Evolutionary conservation across 2,797 vertebrate species (phyloP), one percentile per base, ranked within the genome.

Genomic region (Siniperca undulata): DNA sequence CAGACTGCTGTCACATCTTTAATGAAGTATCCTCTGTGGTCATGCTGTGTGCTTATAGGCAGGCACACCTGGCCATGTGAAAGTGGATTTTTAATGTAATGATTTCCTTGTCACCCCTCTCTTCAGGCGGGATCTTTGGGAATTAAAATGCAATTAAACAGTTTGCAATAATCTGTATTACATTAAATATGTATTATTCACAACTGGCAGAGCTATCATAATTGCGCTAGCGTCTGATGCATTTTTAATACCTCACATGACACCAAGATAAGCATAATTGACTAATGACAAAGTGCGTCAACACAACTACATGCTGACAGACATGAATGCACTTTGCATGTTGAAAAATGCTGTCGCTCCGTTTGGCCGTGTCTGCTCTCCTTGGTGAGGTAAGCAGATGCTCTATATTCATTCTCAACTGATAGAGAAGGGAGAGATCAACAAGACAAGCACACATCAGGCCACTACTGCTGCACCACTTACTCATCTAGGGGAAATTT

Each of bases 141-240:
- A 86, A 88, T 80, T 88, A 82, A 93, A 93, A 90, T 71, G 85
- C 87, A 93, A 92, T 94, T 90, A 93, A 93, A 90, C 73, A 74
- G 74, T 92, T 92, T 79, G 71, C 79, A 91, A 92, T 83, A 83
- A 90, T 93, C 81, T 62, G 82, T 68, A 88, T 90, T 74, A 76
- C 48, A 91, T 90, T 93, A 93, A 95, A 93, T 93, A 92, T 92
- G 88, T 79, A 94, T 92, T 91, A 92, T 93, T 93, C 91, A 93
- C 86, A 87, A 77, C 73, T 85, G 80, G 80, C 74, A 85, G 77
- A 81, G 81, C 74, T 86, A 89, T 89, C 80, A 80, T 92, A 92
- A 93, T 92, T 93, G 87, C 77, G 24, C 77, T 50, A 40, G 80
- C 85, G 79, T 72, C 77, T 89, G 90, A 94, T 94, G 93, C 91